These are phyloP conservation scores for Papilio protenor DNA, from an alignment of 2,888 invertebrate species.

Conservation along the genomic window DNA sequence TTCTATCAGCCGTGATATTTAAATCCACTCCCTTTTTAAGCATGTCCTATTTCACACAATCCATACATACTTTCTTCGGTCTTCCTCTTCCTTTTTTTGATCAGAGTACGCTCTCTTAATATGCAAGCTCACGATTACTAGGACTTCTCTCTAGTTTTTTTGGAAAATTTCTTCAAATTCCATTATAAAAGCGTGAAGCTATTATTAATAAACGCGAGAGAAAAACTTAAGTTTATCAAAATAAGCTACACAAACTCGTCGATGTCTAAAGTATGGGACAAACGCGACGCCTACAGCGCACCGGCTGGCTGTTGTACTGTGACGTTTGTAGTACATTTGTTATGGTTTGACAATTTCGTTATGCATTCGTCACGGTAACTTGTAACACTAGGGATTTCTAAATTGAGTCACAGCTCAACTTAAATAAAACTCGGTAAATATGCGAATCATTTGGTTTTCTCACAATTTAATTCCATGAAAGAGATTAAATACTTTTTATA, in stretches of 20 bases:
- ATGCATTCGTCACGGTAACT: constrained; percentile 16
- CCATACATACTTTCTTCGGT: too few relatives aligned
- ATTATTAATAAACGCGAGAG: background rate
- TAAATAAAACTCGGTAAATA: constrained; percentile 4
- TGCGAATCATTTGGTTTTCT: constrained; percentile 21
- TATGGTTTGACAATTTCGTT: constrained; percentile 6
- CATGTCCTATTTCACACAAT: too few relatives aligned
- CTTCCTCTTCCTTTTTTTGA: too few relatives aligned
- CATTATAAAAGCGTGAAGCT: background rate
- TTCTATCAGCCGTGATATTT: too few relatives aligned
- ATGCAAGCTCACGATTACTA: too few relatives aligned
- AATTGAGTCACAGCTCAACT: constrained; percentile 31
- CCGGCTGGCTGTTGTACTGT: background rate
- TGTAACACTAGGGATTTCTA: constrained; percentile 29
- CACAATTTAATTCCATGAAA: background rate
- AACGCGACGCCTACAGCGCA: background rate
- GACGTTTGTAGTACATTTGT: constrained; percentile 25
- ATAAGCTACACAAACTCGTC: constrained; percentile 27
- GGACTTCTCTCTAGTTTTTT: too few relatives aligned
- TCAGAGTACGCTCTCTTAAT: too few relatives aligned
- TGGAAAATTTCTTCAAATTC: too few relatives aligned
- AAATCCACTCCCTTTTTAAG: too few relatives aligned
- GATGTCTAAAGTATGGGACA: constrained; percentile 43
- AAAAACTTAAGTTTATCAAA: background rate
- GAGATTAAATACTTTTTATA: background rate